A percentile compares a stretch with the other conserved stretches of the same genome.
Conservation (phyloP, 2,888 invertebrate species). For the Gari tellinella region DNA sequence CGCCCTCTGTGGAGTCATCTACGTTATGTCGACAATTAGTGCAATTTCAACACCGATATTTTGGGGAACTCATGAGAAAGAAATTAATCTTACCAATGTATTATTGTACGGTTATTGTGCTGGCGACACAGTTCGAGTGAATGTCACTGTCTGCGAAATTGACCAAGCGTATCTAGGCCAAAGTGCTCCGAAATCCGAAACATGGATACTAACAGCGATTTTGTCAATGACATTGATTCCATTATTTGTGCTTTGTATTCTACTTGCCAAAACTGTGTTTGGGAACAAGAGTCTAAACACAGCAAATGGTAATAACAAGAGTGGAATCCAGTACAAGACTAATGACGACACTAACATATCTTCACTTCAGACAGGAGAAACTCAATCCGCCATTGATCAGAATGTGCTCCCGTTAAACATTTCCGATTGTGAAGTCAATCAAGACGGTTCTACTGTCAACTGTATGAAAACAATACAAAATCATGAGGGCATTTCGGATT, state of each 20-base stretch:
- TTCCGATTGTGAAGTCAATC: no score
- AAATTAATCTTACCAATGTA: neutral
- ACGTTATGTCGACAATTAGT: slow-evolving; percentile 18
- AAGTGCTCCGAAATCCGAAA: slow-evolving; percentile 20
- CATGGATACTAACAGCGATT: slow-evolving; percentile 12
- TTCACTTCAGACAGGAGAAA: no score
- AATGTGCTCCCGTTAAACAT: no score
- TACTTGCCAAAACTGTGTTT: slow-evolving; percentile 29
- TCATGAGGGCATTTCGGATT: no score
- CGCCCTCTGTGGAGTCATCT: slow-evolving; percentile 22
- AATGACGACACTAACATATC: no score
- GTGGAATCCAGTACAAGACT: no score
- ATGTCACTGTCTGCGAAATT: slow-evolving; percentile 42
- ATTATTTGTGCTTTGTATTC: slow-evolving; percentile 37
- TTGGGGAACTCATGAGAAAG: slow-evolving; percentile 47
- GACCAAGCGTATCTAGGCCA: slow-evolving; percentile 26
- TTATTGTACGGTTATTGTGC: slow-evolving; percentile 3
- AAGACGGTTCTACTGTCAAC: no score
- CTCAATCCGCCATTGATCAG: no score
- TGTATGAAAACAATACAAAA: no score
- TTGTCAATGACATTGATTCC: slow-evolving; percentile 23
- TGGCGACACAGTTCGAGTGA: no score
- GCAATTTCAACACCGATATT: slow-evolving; percentile 37
- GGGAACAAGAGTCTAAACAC: no score
- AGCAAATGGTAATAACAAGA: no score